A percentile compares a stretch with the other conserved stretches of the same genome.
phyloP scores from a whole-genome alignment of 1,140 invertebrate species.

The Samia ricini region DNA sequence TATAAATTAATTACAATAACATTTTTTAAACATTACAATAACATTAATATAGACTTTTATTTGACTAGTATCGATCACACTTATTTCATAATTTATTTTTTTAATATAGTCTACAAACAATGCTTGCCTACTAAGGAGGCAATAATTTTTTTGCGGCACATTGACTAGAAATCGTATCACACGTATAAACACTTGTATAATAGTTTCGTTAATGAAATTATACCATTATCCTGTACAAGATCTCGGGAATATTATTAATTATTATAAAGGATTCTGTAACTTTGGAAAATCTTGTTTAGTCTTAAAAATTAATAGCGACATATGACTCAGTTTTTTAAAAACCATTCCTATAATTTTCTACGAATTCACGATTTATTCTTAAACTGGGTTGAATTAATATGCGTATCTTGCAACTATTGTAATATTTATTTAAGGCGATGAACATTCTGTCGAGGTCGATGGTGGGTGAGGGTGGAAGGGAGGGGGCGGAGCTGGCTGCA shows the following conservation, averaged over 20 bases:
- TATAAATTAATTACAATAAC: conserved; percentile 22
- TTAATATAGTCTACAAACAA: background rate
- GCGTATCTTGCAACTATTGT: background rate
- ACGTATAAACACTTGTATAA: background rate
- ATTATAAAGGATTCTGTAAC: too few species aligned
- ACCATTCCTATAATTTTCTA: too few species aligned
- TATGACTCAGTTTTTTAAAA: too few species aligned
- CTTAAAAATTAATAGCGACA: too few species aligned
- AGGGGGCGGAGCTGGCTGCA: conserved; percentile 77
- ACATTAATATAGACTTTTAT: conserved; percentile 12
- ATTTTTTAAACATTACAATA: conserved; percentile 26
- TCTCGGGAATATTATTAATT: too few species aligned
- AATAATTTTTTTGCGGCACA: background rate
- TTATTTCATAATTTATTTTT: background rate
- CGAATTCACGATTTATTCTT: too few species aligned
- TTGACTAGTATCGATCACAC: conserved; percentile 7
- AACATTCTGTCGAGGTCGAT: conserved; percentile 37
- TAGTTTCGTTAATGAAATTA: too few species aligned
- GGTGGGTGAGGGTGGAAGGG: conserved; percentile 36
- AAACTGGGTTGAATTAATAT: too few species aligned
- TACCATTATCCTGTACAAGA: too few species aligned
- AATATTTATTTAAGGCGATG: conserved; percentile 40
- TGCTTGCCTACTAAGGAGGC: background rate
- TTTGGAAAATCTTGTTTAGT: too few species aligned
- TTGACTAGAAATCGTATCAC: background rate